Conservation (phyloP, 2,113 vertebrate genomes). For the Philantomba maxwellii region DNA sequence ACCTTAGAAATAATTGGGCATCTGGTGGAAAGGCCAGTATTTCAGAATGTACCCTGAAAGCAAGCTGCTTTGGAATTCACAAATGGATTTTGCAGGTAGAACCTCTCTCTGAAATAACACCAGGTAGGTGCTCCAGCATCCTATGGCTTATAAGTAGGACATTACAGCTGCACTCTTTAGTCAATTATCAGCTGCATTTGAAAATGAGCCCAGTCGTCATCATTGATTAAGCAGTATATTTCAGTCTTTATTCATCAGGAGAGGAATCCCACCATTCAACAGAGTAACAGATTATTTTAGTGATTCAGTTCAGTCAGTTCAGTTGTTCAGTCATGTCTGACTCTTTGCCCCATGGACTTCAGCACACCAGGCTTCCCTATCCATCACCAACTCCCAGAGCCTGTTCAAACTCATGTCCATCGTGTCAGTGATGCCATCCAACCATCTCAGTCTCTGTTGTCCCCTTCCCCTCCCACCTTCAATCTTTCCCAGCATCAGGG, state of each 20-base stretch:
- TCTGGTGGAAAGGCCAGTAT: neutral
- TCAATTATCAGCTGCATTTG: neutral
- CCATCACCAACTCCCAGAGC: neutral
- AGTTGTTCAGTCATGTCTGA: neutral
- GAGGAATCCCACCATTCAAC: constrained; percentile 21
- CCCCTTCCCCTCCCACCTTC: neutral
- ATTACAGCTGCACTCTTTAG: neutral
- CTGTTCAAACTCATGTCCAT: neutral
- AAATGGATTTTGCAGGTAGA: neutral
- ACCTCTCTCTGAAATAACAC: neutral
- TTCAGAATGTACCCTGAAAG: neutral
- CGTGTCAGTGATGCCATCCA: neutral
- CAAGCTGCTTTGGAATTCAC: neutral
- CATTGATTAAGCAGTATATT: constrained; percentile 54
- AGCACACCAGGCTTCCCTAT: neutral
- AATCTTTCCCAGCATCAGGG: neutral
- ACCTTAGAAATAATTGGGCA: constrained; percentile 8
- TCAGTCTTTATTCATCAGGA: constrained; percentile 54
- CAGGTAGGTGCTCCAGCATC: neutral
- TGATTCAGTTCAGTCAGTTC: neutral
- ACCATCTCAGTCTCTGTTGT: neutral
- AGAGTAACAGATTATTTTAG: constrained; percentile 52
- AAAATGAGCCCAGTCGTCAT: constrained; percentile 41
- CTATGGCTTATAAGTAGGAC: neutral
- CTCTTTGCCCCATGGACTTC: neutral